Evolutionary conservation across 2,888 invertebrate species (phyloP), one percentile per base, ranked within the genome.

Genomic region (Cephus spinipes): DNA sequence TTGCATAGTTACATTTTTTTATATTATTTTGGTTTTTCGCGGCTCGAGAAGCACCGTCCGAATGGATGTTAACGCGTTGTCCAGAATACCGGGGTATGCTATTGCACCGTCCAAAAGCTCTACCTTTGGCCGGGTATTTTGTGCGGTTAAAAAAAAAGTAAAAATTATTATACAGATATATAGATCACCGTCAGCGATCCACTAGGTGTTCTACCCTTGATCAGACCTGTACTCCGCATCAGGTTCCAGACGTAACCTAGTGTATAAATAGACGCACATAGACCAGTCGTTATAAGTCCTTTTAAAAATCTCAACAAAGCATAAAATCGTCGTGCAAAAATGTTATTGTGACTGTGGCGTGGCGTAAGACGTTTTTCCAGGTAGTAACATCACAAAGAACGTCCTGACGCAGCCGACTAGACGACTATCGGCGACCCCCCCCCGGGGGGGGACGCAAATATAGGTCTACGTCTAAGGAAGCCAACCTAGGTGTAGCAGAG

Each of bases 401-500:
- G 55, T 55, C 55, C 55, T 55, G 55, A 55, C 55, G 55, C 23
- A 23, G 23, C 6, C 55, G 55, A 23, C 55, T 55, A 55, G 55
- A 55, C 23, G 55, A 55, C 55, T 23, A 55, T 55, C 55, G 71
- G 71, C 31, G 71, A n/a, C n/a, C 32, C 3, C 31, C 31, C 31
- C 31, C 31, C 31, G 31, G 31, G 31, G 31, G 71, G 31, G 1
- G 6, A 6, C 55, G 23, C 30, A 71, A 12, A 15, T 31, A 55
- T 55, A 55, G 23, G 31, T 71, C 71, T 12, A 23, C 31, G 31
- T 23, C 71, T n/a, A 32, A 32, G 32, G 71, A 71, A 71, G 55
- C 23, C 23, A 55, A 55, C 77, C 74, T 71, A 73, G 74, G 55
- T 76, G 76, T 73, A 75, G 76, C 78, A 79, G 78, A 83, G 81